Percentiles rank a stretch among this genome's conserved stretches.
Conservation (phyloP, 2,888 invertebrate species). For the Labia minor region DNA sequence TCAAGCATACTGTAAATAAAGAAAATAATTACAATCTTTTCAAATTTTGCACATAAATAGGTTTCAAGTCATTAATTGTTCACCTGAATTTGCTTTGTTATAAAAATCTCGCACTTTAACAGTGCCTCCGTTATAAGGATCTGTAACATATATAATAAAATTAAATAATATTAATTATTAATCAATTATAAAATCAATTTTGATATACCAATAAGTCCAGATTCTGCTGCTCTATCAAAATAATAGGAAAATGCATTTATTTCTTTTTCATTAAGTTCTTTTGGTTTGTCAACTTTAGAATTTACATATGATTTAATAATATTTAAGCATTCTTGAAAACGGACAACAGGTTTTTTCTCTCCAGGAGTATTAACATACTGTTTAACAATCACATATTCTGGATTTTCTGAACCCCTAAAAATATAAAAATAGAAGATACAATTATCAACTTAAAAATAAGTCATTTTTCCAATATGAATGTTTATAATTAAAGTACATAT, state of each 20-base stretch:
- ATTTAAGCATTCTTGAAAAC: conserved; percentile 48
- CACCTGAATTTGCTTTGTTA: conserved; percentile 44
- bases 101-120: conserved; percentile 57
- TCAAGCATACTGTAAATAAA: conserved; percentile 48
- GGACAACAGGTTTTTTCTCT: conserved; percentile 51
- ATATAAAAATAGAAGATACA: not conserved
- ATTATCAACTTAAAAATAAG: not conserved
- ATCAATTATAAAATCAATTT: too few relatives aligned
- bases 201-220: conserved; percentile 60
- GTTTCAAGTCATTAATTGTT: too few relatives aligned
- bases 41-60: too few relatives aligned
- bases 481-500: conserved; percentile 15
- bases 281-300: conserved; percentile 43
- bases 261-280: conserved; percentile 45
- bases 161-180: not conserved
- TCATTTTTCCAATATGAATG: not conserved
- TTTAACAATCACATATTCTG: conserved; percentile 31
- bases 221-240: conserved; percentile 83
- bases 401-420: conserved; percentile 36
- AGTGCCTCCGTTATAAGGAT: conserved; percentile 59
- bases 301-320: conserved; percentile 47
- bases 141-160: conserved; percentile 33
- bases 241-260: conserved; percentile 89
- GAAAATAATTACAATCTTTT: conserved; percentile 13
- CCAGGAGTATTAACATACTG: conserved; percentile 41